phyloP scores from a whole-genome alignment of 1,140 invertebrate genomes.

The Semibalanus balanoides region DNA sequence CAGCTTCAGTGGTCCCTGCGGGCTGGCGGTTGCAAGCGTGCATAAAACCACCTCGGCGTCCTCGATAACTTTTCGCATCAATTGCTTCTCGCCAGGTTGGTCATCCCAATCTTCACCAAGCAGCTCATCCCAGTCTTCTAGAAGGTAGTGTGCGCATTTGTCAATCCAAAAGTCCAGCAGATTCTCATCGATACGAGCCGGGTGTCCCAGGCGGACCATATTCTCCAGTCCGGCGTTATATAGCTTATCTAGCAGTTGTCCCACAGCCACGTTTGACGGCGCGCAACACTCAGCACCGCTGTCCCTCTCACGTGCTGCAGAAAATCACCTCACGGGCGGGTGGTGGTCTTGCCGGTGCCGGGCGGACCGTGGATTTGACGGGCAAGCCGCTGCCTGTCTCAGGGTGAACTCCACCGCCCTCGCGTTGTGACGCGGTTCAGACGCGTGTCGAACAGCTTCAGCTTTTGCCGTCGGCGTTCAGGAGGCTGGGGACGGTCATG shows the following conservation, averaged over 20 bases:
- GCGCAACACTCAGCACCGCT: slow-evolving; percentile 42
- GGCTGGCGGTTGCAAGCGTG: slow-evolving; percentile 36
- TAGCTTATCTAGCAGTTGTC: slow-evolving; percentile 42
- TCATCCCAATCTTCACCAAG: neutral
- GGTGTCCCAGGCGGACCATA: slow-evolving; percentile 42
- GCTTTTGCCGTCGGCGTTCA: slow-evolving; percentile 68
- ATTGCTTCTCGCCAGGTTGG: slow-evolving; percentile 25
- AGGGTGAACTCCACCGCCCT: slow-evolving; percentile 43
- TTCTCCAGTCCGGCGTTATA: slow-evolving; percentile 25
- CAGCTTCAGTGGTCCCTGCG: slow-evolving; percentile 37
- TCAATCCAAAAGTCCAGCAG: slow-evolving; percentile 42
- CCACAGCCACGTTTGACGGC: slow-evolving; percentile 49
- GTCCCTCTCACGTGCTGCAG: slow-evolving; percentile 33
- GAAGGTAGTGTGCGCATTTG: slow-evolving; percentile 13
- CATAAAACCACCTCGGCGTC: slow-evolving; percentile 30
- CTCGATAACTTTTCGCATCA: slow-evolving; percentile 23
- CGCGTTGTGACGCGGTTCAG: slow-evolving; percentile 39
- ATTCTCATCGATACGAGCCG: slow-evolving; percentile 36
- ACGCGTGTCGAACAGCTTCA: slow-evolving; percentile 87
- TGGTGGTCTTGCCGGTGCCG: slow-evolving; percentile 52
- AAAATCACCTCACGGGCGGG: slow-evolving; percentile 46
- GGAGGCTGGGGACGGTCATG: slow-evolving; percentile 69
- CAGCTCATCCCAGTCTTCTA: neutral
- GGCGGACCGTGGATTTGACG: slow-evolving; percentile 41
- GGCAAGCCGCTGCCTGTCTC: slow-evolving; percentile 36